Base-by-base conservation (phyloP, 2,113 vertebrate genomes). In the Chrysochloris asiatica region DNA sequence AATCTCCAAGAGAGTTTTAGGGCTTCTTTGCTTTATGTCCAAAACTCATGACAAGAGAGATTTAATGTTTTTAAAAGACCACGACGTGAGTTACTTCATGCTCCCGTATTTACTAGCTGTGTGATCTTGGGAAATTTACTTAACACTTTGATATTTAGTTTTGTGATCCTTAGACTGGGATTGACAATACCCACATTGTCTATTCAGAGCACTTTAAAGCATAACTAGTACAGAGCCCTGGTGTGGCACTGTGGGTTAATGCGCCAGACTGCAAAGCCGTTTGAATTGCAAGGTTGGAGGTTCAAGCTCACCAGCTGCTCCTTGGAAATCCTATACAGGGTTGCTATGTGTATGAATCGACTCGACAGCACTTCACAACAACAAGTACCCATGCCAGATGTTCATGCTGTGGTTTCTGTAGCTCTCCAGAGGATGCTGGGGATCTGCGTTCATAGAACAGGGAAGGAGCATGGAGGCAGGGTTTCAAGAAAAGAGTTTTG, bases 71-170 rank as follows among this genome's bases (percentile, higher is more conserved):
- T n/a, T 13, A 78, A 84, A 76, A 79, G n/a, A 67, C 6, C 24
- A 14, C 16, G 47, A 43, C 36, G 21, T 67, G 73, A 75, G 9
- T 43, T 17, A 41, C n/a, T 73, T 5, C 2, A 8, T 2, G 7
- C 43, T 43, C 17, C 71, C 38, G 80, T 48, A 12, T 11, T 79
- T 6, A 8, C 30, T 5, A 5, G 21, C 50, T n/a, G 11, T 33
- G 6, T 17, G 28, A 87, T 45, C 33, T 52, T 13, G 16, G 92
- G 92, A 92, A 95, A 93, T 45, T 63, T 83, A 61, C 9, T 6
- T 10, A 33, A 1, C 73, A 33, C 59, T 48, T 50, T 54, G 28
- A 63, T 71, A 48, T 17, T 94, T 52, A 0, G 0, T 81, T 89
- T 87, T 38, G 28, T n/a, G 41, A 77, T 87, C 90, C 87, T 71